Conservation (phyloP, 2,888 invertebrate species). For the Platycheirus rosarum region DNA sequence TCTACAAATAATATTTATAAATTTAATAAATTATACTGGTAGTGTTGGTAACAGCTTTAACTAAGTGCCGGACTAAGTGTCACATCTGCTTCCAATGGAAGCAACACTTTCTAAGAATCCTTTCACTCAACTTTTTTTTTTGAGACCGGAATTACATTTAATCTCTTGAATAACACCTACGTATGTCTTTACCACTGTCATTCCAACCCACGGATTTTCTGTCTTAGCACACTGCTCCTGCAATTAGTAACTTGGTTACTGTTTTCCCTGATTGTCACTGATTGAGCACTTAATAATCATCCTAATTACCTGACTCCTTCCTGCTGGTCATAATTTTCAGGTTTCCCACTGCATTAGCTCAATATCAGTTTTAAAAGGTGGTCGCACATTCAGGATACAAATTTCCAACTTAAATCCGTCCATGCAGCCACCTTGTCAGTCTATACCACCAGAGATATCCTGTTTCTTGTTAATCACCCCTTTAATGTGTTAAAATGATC, state of each 20-base stretch:
- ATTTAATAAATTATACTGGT: too few relatives aligned
- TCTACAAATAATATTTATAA: too few relatives aligned
- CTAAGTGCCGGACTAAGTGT: too few relatives aligned
- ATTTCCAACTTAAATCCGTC: constrained; percentile 33
- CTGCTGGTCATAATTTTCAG: constrained; percentile 1
- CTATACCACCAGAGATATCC: constrained; percentile 17
- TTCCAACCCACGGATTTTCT: constrained; percentile 4
- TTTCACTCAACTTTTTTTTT: too few relatives aligned
- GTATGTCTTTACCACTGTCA: neutral
- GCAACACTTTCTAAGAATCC: too few relatives aligned
- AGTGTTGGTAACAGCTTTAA: too few relatives aligned
- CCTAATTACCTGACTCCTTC: constrained; percentile 28
- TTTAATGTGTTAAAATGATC: constrained; percentile 63
- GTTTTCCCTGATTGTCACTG: constrained; percentile 20
- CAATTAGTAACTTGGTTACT: constrained; percentile 28
- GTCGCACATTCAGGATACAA: constrained; percentile 9
- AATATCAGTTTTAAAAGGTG: constrained; percentile 28
- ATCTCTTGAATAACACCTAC: constrained; percentile 43
- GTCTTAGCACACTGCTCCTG: constrained; percentile 12
- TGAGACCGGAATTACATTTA: too few relatives aligned
- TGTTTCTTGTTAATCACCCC: constrained; percentile 62
- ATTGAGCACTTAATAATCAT: constrained; percentile 45
- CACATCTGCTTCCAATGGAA: too few relatives aligned
- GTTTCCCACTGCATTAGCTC: neutral
- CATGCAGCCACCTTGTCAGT: constrained; percentile 23